A percentile compares a stretch with the other conserved stretches of the same genome.
Conservation (phyloP, 2,113 vertebrate species). For the Saguinus imperator region DNA sequence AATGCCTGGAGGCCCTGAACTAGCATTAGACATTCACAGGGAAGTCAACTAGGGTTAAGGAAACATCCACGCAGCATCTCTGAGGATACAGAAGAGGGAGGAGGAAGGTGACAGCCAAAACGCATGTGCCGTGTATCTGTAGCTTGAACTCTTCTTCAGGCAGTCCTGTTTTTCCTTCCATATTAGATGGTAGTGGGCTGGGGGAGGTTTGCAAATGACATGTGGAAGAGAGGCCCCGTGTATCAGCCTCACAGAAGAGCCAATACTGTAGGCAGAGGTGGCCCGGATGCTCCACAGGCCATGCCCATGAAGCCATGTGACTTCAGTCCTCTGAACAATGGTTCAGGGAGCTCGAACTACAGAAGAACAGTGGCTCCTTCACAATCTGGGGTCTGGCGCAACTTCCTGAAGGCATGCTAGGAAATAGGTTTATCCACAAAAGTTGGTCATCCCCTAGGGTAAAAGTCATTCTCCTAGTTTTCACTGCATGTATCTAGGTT, state of each 20-base stretch:
- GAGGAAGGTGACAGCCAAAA: not conserved
- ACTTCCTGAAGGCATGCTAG: constrained; percentile 73
- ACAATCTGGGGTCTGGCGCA: constrained; percentile 58
- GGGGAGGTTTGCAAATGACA: constrained; percentile 58
- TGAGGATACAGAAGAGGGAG: constrained; percentile 31
- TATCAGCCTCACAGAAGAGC: not conserved
- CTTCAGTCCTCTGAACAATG: constrained; percentile 14
- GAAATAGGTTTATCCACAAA: constrained; percentile 60
- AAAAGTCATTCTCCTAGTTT: constrained; percentile 58
- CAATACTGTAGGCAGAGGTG: not conserved
- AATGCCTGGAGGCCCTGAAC: not conserved
- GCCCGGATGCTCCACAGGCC: constrained; percentile 47
- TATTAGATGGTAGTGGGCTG: constrained; percentile 55
- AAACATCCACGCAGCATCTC: constrained; percentile 39
- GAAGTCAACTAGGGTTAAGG: not conserved
- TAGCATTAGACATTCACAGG: not conserved
- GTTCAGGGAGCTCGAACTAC: constrained; percentile 35
- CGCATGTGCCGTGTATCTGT: not conserved
- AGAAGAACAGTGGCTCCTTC: constrained; percentile 47
- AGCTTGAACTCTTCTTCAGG: not conserved
- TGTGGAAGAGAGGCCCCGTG: constrained; percentile 46
- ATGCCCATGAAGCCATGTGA: constrained; percentile 41
- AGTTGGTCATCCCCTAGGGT: constrained; percentile 63
- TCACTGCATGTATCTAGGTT: constrained; percentile 44
- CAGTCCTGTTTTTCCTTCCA: constrained; percentile 47